These are phyloP conservation scores for Cryptophagus acutangulus DNA, from an alignment of 2,888 invertebrate genomes.

Conservation along the genomic window DNA sequence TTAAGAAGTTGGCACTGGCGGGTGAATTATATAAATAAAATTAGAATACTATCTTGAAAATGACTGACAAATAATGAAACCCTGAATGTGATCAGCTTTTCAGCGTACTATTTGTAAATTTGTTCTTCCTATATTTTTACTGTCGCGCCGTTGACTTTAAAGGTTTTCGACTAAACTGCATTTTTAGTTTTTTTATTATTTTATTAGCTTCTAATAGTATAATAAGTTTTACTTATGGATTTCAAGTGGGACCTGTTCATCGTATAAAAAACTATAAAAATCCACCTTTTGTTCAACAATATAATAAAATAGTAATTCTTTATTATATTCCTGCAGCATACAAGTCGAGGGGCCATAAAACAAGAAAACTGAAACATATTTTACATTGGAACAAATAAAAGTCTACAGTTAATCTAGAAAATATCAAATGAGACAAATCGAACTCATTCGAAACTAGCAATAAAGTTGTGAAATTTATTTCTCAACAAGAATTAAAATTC, in stretches of 20 bases:
- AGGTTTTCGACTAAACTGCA: no score
- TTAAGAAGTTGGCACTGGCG: no score
- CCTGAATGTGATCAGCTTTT: no score
- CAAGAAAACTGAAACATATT: not conserved
- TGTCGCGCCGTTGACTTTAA: no score
- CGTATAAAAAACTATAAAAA: not conserved
- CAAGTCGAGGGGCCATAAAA: no score
- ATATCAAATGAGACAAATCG: conserved; percentile 1
- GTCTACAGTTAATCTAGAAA: not conserved
- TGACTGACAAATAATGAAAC: no score
- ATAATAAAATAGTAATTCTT: not conserved
- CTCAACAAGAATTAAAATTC: not conserved
- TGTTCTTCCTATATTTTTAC: no score
- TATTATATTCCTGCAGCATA: no score
- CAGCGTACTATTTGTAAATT: no score
- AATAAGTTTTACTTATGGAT: not conserved
- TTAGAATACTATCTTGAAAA: no score
- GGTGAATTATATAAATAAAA: no score
- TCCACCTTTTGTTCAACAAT: not conserved
- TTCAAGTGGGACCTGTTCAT: not conserved
- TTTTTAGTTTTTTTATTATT: not conserved
- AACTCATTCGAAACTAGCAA: not conserved
- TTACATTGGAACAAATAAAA: not conserved
- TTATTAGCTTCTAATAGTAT: not conserved
- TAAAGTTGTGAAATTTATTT: not conserved